Base-by-base conservation (phyloP, 2,113 vertebrate genomes). In the Microtus ochrogaster region DNA sequence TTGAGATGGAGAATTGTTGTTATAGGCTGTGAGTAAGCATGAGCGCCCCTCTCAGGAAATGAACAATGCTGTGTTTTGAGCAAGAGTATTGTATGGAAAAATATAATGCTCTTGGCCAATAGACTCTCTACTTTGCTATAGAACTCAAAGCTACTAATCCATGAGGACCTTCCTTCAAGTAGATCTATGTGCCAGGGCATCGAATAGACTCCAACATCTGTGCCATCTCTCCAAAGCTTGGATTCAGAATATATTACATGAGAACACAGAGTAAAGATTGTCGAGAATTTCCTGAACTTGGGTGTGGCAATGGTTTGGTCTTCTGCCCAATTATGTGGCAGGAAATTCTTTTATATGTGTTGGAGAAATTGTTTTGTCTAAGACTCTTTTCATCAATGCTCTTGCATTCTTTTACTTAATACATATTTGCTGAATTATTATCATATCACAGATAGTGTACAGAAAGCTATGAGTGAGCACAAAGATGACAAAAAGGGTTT, bases 341-440 rank as follows among this genome's bases (percentile, higher is more conserved):
- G 84, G 92, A 95, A 95, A 95, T 95, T 81, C 28, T 95, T 89
- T 89, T 44, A 49, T 82, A 74, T 81, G 49, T 61, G 39, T 44
- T 93, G 74, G 30, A 61, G 49, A 93, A 93, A 93, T 96, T 19
- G 39, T 91, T 96, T 90, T 88, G 58, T 93, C 87, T 96, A 61
- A 19, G 39, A 41, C 8, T 85, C 94, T 36, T 88, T 92, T 39
- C 65, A 87, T 93, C 44, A 19, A 95, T 86, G 49, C 7, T 73
- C 28, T 74, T 91, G 4, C 65, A 70, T 88, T 90, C 16, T 97
- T 89, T 90, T 14, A 66, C 58, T 66, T 72, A 70, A 74, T 39
- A 95, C 55, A 36, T 65, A 63, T 66, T 33, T 81, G 19, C 47
- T 89, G 82, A 77, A 65, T 76, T 70, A 61, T 70, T 66, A 58